These are phyloP conservation scores for Austrofundulus limnaeus DNA, from an alignment of 2,113 vertebrate genomes.

Conservation along the genomic window DNA sequence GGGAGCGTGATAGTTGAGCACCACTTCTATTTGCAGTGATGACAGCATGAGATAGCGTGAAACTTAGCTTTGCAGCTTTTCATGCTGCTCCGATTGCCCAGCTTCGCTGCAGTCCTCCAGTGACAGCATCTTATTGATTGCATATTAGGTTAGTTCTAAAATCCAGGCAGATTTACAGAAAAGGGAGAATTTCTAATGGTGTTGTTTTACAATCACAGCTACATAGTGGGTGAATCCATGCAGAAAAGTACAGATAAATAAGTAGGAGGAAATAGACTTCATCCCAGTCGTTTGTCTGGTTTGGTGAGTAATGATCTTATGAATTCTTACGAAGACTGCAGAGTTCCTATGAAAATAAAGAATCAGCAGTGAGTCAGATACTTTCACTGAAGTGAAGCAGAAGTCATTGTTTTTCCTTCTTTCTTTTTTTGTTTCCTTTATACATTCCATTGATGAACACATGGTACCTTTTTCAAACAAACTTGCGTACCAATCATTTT, in stretches of 20 bases:
- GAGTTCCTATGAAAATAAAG: constrained; percentile 64
- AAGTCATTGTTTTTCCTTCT: constrained; percentile 2
- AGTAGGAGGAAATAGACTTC: constrained; percentile 37
- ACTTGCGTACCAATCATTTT: no score
- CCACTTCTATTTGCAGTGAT: constrained; percentile 53
- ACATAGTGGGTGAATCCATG: constrained; percentile 34
- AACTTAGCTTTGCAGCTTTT: constrained; percentile 19
- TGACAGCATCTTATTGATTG: background rate
- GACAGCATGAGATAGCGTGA: constrained; percentile 57
- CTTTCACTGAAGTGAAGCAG: constrained; percentile 55
- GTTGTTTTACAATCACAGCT: constrained; percentile 28
- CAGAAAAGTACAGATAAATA: constrained; percentile 29
- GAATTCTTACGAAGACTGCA: constrained; percentile 56
- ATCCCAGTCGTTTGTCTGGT: constrained; percentile 33
- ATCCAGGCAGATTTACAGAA: background rate
- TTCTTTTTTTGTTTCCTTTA: background rate
- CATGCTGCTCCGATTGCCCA: constrained; percentile 10
- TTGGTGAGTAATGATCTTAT: constrained; percentile 62
- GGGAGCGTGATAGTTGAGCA: constrained; percentile 14
- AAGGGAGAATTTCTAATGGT: constrained; percentile 7
- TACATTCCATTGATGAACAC: constrained; percentile 6
- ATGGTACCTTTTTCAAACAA: background rate
- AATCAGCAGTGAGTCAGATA: constrained; percentile 67
- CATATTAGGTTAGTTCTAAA: constrained; percentile 6
- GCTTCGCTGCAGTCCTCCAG: constrained; percentile 5